phyloP scores from a whole-genome alignment of 1,140 invertebrate species.

The Vollenhovia emeryi region DNA sequence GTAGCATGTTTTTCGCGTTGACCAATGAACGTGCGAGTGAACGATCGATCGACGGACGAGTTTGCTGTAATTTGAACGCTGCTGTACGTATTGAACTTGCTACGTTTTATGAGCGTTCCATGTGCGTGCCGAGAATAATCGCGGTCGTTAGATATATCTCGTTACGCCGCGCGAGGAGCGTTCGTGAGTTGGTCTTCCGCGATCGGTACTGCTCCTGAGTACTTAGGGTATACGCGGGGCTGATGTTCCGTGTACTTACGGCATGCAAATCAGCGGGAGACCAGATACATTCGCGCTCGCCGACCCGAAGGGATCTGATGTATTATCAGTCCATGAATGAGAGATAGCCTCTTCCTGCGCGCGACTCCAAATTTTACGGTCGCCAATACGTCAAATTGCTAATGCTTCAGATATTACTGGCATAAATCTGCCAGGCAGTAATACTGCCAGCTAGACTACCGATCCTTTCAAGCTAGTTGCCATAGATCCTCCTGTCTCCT shows the following conservation, averaged over 20 bases:
- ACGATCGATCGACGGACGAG: constrained; percentile 23
- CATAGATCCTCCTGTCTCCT: constrained; percentile 48
- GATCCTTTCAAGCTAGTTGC: constrained; percentile 54
- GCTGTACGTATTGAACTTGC: constrained; percentile 41
- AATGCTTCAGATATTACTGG: constrained; percentile 78
- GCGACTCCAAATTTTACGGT: constrained; percentile 75
- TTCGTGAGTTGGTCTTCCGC: constrained; percentile 16
- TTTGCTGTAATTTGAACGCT: constrained; percentile 39
- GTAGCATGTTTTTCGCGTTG: neutral
- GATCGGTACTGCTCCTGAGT: constrained; percentile 9
- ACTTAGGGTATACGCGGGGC: neutral
- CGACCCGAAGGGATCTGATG: constrained; percentile 46
- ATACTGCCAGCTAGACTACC: constrained; percentile 57
- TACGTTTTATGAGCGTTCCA: constrained; percentile 51
- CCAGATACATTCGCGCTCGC: neutral
- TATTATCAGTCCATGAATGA: constrained; percentile 75
- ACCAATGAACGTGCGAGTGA: neutral
- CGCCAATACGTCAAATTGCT: constrained; percentile 74
- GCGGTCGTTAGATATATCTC: constrained; percentile 55
- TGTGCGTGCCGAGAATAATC: constrained; percentile 54
- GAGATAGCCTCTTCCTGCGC: constrained; percentile 61
- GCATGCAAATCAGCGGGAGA: constrained; percentile 25
- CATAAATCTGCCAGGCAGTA: constrained; percentile 76
- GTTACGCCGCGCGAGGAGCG: constrained; percentile 1
- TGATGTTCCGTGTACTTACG: constrained; percentile 18